Evolutionary conservation across 2,797 vertebrate genomes (phyloP).

Genomic region (Xenentodon cancila): DNA sequence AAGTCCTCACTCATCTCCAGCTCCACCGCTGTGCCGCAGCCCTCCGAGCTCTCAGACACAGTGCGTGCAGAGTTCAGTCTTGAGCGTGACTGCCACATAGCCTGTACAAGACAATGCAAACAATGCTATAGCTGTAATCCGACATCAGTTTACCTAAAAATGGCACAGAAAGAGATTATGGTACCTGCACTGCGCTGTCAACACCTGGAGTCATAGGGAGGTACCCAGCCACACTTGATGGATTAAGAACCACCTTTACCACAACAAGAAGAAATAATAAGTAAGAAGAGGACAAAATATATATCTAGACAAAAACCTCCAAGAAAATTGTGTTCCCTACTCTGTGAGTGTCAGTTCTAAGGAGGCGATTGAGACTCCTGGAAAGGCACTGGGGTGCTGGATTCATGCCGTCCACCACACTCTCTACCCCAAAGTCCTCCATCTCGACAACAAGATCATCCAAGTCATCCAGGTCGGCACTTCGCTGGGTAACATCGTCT

Average conservation of each 20-base stretch:
- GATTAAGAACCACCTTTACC: constrained; percentile 58
- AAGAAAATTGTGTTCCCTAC: constrained; percentile 48
- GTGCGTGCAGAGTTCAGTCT: constrained; percentile 86
- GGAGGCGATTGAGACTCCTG: constrained; percentile 74
- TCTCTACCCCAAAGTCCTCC: constrained; percentile 74
- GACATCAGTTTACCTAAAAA: neutral
- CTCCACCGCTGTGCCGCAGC: constrained; percentile 84
- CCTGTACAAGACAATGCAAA: constrained; percentile 47
- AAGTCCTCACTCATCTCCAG: constrained; percentile 85
- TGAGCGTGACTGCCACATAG: constrained; percentile 77
- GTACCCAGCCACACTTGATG: constrained; percentile 83
- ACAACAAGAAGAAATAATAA: constrained; percentile 18
- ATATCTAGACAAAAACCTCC: neutral
- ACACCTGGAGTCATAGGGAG: constrained; percentile 92
- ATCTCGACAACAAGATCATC: constrained; percentile 74
- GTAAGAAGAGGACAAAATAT: neutral
- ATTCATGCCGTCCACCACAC: constrained; percentile 43
- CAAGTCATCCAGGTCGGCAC: constrained; percentile 85
- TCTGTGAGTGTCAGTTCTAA: constrained; percentile 69
- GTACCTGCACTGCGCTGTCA: constrained; percentile 82
- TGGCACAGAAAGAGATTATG: neutral
- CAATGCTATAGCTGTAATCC: constrained; percentile 7
- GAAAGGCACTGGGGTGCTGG: constrained; percentile 67
- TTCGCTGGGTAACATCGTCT: constrained; percentile 81
- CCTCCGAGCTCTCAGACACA: constrained; percentile 91